Base-by-base conservation (phyloP, 2,888 invertebrate species). In the Lepidochrysops patricia region DNA sequence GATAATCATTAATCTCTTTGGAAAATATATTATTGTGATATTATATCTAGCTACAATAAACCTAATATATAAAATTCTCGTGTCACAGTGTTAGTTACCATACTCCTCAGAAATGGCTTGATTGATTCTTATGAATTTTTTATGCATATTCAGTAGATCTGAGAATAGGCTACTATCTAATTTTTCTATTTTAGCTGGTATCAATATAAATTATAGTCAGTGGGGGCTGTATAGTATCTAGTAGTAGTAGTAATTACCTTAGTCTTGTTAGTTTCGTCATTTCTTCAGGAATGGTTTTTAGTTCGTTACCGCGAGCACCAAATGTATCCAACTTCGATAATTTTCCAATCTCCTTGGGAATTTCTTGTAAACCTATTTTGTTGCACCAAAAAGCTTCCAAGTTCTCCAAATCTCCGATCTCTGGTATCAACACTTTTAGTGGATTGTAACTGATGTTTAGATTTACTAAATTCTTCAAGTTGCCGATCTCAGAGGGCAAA, bases 371-470 rank as follows among this genome's bases (percentile, higher is more conserved):
- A 2, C 90, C 90, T 74, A 84, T 89, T 65, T 76, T 90, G 70
- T 94, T 93, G 71, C 93, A 92, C 93, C 93, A 93, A 67, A 94
- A 89, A 1, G 91, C 91, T 73, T 93, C 92, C 57, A 94, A 75
- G 64, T 88, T 87, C 48, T 85, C 89, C 54, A 94, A 78, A 54
- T 90, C 83, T 2, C 92, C 92, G 62, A 94, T 90, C 72, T 91
- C 91, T 7, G 90, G 87, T 32, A 92, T 91, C 59, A 94, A 75
- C 29, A 77, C 80, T 62, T 84, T 80, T 52, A 94, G 82, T 6
- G 91, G 91, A 75, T 94, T 94, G 69, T 93, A 92, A 74, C 93
- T 93, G 50, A 94, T 75, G 71, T 94, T 94, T 60, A 94, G 78
- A 67, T 91, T 91, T 49, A 91, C 90, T 48, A 94, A 79, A 62